A percentile compares a stretch with the other conserved stretches of the same genome.
Conservation (phyloP, 2,113 vertebrate species). For the Tinamus guttatus region DNA sequence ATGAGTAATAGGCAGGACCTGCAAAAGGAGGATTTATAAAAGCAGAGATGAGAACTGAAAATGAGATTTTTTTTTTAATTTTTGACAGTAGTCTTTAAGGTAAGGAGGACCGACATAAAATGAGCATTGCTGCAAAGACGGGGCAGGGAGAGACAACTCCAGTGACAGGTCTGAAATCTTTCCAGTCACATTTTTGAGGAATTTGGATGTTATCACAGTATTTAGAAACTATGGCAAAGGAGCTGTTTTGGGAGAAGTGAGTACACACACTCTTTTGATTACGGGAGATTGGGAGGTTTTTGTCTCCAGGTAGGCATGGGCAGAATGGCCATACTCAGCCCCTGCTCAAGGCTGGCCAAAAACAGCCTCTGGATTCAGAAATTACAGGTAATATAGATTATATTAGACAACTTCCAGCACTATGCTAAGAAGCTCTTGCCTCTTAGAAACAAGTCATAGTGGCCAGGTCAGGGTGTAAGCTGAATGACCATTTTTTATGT, state of each 20-base stretch:
- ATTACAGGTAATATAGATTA: neutral
- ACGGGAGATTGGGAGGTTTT: rapidly evolving
- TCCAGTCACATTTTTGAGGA: neutral
- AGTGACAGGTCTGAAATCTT: neutral
- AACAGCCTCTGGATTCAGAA: rapidly evolving
- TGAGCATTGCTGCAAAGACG: neutral
- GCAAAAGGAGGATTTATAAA: neutral
- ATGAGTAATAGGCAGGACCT: neutral
- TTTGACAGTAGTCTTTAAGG: neutral
- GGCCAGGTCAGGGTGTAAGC: neutral
- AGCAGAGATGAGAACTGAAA: neutral
- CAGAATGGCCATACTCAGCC: neutral
- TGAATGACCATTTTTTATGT: neutral
- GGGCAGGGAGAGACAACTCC: no score
- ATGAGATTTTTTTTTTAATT: neutral
- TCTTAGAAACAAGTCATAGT: neutral
- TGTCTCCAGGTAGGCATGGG: neutral
- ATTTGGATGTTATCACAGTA: neutral
- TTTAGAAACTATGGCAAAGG: neutral
- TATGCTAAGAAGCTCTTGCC: neutral
- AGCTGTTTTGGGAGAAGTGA: neutral
- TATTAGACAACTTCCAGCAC: neutral
- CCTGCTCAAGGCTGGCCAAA: neutral
- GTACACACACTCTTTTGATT: neutral
- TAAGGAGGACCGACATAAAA: neutral